Evolutionary conservation across 2,888 invertebrate genomes (phyloP), one percentile per base, ranked within the genome.

Genomic region (Eupithecia subumbrata): DNA sequence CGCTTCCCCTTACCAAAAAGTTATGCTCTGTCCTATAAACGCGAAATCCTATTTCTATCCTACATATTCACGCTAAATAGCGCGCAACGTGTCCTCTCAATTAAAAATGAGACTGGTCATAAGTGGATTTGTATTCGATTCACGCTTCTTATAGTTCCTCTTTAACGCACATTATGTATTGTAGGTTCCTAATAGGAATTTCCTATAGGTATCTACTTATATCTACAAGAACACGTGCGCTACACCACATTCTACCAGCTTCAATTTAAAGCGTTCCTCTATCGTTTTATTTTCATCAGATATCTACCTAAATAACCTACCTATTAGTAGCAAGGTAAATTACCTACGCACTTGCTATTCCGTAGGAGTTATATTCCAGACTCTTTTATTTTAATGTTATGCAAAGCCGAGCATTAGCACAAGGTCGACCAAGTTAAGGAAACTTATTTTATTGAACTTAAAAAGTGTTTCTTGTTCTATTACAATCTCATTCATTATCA

Each of bases 381-480:
- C 63, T 71, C 45, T 40, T 56, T 22, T 70, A 69, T 67, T 67
- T 70, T 60, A 30, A 73, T 76, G 48, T 14, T 60, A 60, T 60
- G 25, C 60, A 14, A 43, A 73, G 43, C 52, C 11, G 18, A 72
- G 12, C n/a, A 72, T 67, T 37, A 63, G 1, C 11, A 45, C 75
- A 69, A 75, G 69, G 75, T 25, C 63, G 69, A 56, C 9, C 30
- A 63, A 63, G 37, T 14, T 60, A 25, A 60, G 11, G n/a, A 56
- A 56, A 56, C 11, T 22, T 22, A 56, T 56, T 22, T 60, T 25
- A 25, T 60, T 25, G 22, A 68, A 37, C n/a, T 16, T 22, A 14
- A 60, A 14, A 25, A 60, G 12, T 25, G 12, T 25, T 60, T 25
- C 22, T 5, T 12, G 5, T 14, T 25, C 12, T 60, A 60, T 5